Evolutionary conservation across 2,113 vertebrate genomes (phyloP), one percentile per base, ranked within the genome.

Genomic region (Orientallactaga bullata): DNA sequence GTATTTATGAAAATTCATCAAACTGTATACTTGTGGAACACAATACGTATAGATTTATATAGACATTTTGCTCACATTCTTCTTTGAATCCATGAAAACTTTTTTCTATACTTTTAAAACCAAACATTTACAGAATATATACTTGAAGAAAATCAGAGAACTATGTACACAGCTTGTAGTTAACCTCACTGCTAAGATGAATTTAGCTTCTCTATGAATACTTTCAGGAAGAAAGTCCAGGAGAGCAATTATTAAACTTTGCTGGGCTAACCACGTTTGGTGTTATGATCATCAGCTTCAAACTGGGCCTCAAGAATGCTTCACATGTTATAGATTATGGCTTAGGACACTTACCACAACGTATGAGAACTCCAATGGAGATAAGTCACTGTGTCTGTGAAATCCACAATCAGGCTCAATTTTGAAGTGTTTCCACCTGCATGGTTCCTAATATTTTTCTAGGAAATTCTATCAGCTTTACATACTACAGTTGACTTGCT

Each of bases 171-270:
- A 79, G 55, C 55, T 84, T 60, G 76, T 7, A 91, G 65, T n/a
- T 89, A 78, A 82, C 74, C 97, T 88, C 28, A 90, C 37, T 86
- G 77, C 8, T 92, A 68, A 26, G 61, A 79, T 91, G n/a, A 91
- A 78, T 18, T 24, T 78, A 74, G 93, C 65, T 85, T 90, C 68
- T 71, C 79, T 92, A 58, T 28, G 26, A 79, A 83, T 60, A 90
- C 35, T 73, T 93, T 95, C 37, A 77, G 42, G 89, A 93, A 63
- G 28, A 32, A 84, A 85, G 60, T 66, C 13, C 28, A 69, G 18
- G 39, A 88, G 74, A 88, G 37, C 71, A 77, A 55, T 85, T 81
- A 32, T 61, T 71, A 20, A 85, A 21, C 74, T 89, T 89, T 87
- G 55, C 60, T 90, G 37, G 69, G 32, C 79, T 60, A 88, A 37